phyloP scores from a whole-genome alignment of 64 coral and sea anemone species.

The Pocillopora verrucosa region DNA sequence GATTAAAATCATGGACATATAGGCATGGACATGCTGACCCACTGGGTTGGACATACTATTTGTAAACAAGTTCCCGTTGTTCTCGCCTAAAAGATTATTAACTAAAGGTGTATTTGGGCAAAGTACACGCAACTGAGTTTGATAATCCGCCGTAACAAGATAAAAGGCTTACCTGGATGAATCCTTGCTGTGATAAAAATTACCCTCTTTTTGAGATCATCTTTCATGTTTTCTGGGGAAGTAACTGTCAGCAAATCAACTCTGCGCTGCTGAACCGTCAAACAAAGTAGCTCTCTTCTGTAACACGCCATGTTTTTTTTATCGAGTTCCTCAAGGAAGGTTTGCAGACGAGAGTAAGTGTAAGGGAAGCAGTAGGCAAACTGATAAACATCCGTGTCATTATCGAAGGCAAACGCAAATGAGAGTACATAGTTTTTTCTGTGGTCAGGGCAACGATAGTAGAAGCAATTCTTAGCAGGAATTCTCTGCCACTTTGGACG shows the following conservation, averaged over 20 bases:
- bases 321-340: slow-evolving; percentile 78
- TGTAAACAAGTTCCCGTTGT: too few relatives aligned
- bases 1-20: too few relatives aligned
- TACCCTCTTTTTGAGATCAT: slow-evolving; percentile 71
- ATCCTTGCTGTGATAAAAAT: slow-evolving; percentile 97
- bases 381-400: slow-evolving; percentile 92
- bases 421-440: slow-evolving; percentile 98
- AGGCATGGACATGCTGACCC: too few relatives aligned
- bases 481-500: slow-evolving; percentile 97
- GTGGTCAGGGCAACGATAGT: slow-evolving; percentile 98
- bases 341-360: slow-evolving; percentile 88
- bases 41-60: too few relatives aligned
- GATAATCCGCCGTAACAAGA: neutral
- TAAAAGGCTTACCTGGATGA: slow-evolving; percentile 80
- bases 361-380: slow-evolving; percentile 99
- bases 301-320: slow-evolving; percentile 64
- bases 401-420: slow-evolving; percentile 98
- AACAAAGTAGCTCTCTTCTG: slow-evolving; percentile 77
- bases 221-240: slow-evolving; percentile 67
- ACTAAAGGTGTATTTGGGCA: too few relatives aligned
- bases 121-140: too few relatives aligned
- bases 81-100: too few relatives aligned
- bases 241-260: slow-evolving; percentile 91
- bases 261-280: slow-evolving; percentile 85
- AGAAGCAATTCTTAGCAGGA: slow-evolving; percentile 94